phyloP scores from a whole-genome alignment of 2,797 vertebrate species.

The Epinephelus coioides region DNA sequence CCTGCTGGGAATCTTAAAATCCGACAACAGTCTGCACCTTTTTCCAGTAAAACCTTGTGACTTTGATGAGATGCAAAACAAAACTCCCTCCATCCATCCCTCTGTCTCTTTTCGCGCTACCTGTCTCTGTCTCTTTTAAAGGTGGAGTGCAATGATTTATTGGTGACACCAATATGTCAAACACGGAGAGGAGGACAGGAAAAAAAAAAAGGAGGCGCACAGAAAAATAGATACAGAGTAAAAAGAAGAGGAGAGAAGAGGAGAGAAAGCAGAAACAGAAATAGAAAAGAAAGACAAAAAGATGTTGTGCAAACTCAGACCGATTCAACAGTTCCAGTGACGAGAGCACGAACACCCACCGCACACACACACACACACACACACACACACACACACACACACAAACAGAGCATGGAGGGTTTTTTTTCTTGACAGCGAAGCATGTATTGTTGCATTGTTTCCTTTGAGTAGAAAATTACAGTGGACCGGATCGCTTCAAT shows the following conservation, averaged over 20 bases:
- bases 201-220: background rate
- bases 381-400: slow-evolving; percentile 48
- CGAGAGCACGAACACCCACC: slow-evolving; percentile 48
- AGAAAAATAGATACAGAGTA: background rate
- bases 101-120: background rate
- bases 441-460: slow-evolving; percentile 79
- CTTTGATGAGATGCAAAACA: slow-evolving; percentile 19
- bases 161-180: slow-evolving; percentile 75
- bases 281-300: slow-evolving; percentile 14
- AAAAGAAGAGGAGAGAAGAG: background rate
- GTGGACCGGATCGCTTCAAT: slow-evolving; percentile 75
- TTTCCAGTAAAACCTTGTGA: slow-evolving; percentile 1
- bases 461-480: slow-evolving; percentile 83
- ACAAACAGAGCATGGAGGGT: slow-evolving; percentile 10
- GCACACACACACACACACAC: slow-evolving; percentile 40
- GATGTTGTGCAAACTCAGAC: slow-evolving; percentile 56
- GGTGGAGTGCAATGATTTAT: slow-evolving; percentile 67
- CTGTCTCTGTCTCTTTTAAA: slow-evolving; percentile 17
- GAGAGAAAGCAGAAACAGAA: background rate
- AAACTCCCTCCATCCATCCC: background rate
- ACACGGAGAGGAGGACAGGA: background rate
- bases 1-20: background rate
- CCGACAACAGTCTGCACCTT: background rate
- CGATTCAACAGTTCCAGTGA: slow-evolving; percentile 53
- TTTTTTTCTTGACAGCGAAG: slow-evolving; percentile 71